Conservation (phyloP, 2,113 vertebrate genomes). For the Gymnobelideus leadbeateri region DNA sequence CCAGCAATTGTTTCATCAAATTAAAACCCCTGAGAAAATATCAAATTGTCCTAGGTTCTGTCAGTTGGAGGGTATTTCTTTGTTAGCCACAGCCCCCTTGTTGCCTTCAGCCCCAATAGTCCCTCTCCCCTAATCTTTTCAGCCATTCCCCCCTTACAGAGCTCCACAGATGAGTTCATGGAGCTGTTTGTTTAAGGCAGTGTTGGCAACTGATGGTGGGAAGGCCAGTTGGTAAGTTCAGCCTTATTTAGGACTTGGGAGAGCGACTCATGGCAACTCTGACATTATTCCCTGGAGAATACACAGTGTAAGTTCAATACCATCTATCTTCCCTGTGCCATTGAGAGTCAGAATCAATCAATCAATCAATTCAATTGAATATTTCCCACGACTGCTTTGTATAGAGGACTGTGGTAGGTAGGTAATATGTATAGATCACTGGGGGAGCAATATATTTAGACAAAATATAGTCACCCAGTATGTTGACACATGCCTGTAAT, state of each 20-base stretch:
- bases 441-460: background rate
- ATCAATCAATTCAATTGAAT: background rate
- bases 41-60: constrained; percentile 30
- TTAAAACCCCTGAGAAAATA: constrained; percentile 16
- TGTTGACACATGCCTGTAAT: background rate
- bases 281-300: background rate
- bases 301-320: background rate
- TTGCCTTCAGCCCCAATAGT: background rate
- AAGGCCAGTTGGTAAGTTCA: background rate
- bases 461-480: background rate
- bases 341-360: background rate
- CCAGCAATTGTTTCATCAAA: constrained; percentile 58
- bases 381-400: background rate
- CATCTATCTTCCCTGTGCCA: background rate
- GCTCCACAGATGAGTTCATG: background rate
- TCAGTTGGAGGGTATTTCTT: constrained; percentile 39
- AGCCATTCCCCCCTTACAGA: background rate
- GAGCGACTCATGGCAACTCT: background rate
- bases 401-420: background rate
- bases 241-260: background rate
- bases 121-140: background rate
- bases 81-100: constrained; percentile 4
- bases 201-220: background rate
- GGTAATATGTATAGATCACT: background rate
- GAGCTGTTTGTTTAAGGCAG: background rate